phyloP scores from a whole-genome alignment of 2,113 vertebrate genomes.

The Ursus arctos region DNA sequence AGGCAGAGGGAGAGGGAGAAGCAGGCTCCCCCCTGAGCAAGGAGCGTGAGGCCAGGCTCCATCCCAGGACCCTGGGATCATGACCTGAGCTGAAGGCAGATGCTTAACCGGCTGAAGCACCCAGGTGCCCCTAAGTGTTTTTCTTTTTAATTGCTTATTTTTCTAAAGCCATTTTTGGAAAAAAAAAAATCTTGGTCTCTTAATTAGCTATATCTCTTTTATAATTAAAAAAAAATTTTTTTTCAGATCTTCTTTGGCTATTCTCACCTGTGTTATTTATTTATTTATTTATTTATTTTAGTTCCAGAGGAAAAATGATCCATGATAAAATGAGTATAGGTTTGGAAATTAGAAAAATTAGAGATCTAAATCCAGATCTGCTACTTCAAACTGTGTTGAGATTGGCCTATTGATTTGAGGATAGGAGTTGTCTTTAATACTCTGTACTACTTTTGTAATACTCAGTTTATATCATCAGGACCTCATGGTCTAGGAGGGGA shows the following conservation, averaged over 20 bases:
- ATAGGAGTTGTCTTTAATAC: not conserved
- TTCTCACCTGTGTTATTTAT: not conserved
- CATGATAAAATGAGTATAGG: not conserved
- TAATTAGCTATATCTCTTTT: not conserved
- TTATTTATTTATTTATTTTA: not conserved
- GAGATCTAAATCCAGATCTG: not conserved
- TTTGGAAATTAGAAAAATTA: not conserved
- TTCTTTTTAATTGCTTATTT: not conserved
- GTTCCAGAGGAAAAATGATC: not conserved
- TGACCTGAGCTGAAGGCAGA: not conserved
- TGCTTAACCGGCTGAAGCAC: not conserved
- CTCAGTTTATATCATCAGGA: not conserved
- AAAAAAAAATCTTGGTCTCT: not conserved
- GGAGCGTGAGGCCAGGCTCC: not conserved
- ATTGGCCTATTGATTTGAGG: not conserved
- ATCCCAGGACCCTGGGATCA: not conserved
- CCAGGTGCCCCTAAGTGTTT: not conserved
- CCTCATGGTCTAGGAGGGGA: not conserved
- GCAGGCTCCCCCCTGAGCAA: too few species aligned
- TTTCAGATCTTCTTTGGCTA: not conserved
- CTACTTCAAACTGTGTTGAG: not conserved
- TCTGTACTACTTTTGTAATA: not conserved
- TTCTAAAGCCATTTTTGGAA: not conserved
- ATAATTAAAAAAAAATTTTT: not conserved
- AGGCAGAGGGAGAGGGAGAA: too few species aligned